phyloP scores from a whole-genome alignment of 1,140 invertebrate genomes.

The Gryon sp. region DNA sequence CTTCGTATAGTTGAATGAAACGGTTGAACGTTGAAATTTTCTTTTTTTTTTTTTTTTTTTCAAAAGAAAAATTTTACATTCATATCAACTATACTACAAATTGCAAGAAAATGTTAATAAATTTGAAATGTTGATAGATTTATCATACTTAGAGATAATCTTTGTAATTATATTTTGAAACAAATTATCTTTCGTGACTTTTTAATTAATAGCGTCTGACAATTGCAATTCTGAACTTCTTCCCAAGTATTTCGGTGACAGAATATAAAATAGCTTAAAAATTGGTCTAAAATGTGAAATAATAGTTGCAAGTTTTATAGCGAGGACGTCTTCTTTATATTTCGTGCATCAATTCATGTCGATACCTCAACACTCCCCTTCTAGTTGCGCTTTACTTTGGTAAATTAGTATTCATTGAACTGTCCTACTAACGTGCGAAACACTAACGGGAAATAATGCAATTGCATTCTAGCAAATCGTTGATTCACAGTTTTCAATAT shows the following conservation, averaged over 20 bases:
- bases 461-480: constrained; percentile 36
- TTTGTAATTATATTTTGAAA: no score
- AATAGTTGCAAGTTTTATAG: constrained; percentile 5
- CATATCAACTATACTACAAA: no score
- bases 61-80: no score
- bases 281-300: constrained; percentile 26
- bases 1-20: no score
- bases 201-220: constrained; percentile 31
- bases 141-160: no score
- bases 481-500: constrained; percentile 46
- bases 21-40: no score
- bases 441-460: constrained; percentile 42
- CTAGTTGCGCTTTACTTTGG: constrained; percentile 21
- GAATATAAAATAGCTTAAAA: constrained; percentile 7
- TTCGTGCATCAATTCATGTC: constrained; percentile 19
- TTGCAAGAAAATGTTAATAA: no score
- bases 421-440: constrained; percentile 30
- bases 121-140: no score
- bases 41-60: no score
- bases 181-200: no score
- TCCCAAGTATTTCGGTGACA: not conserved
- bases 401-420: constrained; percentile 51
- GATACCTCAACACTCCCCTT: constrained; percentile 9
- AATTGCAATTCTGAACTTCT: constrained; percentile 31
- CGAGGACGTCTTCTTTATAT: not conserved